These are phyloP conservation scores for Cherax destructor DNA, from an alignment of 1,140 invertebrate genomes.

Conservation along the genomic window DNA sequence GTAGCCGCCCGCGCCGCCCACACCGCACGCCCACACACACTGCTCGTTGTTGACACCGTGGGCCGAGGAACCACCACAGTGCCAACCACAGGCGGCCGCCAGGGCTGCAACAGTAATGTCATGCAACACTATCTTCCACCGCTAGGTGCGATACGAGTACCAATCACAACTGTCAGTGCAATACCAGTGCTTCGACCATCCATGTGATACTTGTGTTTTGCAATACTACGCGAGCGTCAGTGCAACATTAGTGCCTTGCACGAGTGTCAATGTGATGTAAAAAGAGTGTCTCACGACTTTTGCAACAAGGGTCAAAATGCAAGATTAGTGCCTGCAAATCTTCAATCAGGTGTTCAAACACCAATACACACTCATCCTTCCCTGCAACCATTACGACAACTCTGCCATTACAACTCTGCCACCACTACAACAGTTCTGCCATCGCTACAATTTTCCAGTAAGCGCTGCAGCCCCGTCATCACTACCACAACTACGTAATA, in stretches of 20 bases:
- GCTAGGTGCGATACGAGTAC: background rate
- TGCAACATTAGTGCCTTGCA: background rate
- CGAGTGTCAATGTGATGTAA: no score
- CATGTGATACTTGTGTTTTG: background rate
- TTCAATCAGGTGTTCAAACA: background rate
- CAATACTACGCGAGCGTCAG: background rate
- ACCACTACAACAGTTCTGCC: no score
- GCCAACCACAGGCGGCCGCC: background rate
- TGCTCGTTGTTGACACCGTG: background rate
- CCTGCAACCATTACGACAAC: background rate
- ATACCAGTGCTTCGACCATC: background rate
- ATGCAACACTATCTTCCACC: no score
- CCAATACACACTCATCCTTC: background rate
- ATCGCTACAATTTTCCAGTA: no score
- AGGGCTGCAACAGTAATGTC: background rate
- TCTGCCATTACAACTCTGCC: no score
- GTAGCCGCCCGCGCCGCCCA: background rate
- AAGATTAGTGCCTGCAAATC: background rate
- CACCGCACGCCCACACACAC: background rate
- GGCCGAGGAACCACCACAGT: background rate
- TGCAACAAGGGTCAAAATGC: background rate
- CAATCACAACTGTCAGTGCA: background rate
- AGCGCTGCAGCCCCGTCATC: no score
- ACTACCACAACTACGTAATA: no score
- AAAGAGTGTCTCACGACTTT: no score